Conservation (phyloP, 1,140 invertebrate genomes). For the Neodiprion virginianus region DNA sequence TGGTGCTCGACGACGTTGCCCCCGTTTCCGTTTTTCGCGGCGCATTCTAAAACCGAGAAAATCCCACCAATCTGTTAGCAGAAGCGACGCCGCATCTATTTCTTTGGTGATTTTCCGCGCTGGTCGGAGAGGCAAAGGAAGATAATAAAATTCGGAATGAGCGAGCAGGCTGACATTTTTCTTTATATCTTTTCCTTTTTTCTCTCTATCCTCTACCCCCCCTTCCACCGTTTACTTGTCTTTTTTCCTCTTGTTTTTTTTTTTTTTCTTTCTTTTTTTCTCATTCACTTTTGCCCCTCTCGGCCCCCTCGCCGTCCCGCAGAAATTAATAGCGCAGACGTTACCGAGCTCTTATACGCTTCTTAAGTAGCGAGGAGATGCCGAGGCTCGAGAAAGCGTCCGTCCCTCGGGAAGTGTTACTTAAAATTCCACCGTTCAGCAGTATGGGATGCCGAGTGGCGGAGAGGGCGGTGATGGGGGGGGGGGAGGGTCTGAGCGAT, state of each 20-base stretch:
- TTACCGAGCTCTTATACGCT: neutral
- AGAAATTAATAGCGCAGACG: neutral
- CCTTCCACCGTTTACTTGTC: too few relatives aligned
- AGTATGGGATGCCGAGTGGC: neutral
- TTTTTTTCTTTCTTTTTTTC: too few relatives aligned
- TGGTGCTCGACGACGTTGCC: slow-evolving; percentile 47
- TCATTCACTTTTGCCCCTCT: too few relatives aligned
- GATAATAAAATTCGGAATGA: neutral
- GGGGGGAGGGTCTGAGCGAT: neutral
- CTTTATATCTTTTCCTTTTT: too few relatives aligned
- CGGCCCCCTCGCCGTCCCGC: too few relatives aligned
- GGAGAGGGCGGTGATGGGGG: too few relatives aligned
- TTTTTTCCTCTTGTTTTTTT: too few relatives aligned
- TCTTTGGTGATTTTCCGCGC: too few relatives aligned
- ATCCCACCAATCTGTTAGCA: too few relatives aligned
- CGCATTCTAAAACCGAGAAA: slow-evolving; percentile 42
- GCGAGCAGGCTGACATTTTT: neutral
- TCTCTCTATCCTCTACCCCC: too few relatives aligned
- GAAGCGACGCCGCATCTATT: too few relatives aligned
- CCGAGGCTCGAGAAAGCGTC: neutral
- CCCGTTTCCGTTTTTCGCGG: slow-evolving; percentile 39
- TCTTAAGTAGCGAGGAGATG: too few relatives aligned
- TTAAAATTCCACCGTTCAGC: neutral
- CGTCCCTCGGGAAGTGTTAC: neutral
- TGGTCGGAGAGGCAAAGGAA: neutral